Conservation (phyloP, 2,888 invertebrate species). For the Metellina segmentata region DNA sequence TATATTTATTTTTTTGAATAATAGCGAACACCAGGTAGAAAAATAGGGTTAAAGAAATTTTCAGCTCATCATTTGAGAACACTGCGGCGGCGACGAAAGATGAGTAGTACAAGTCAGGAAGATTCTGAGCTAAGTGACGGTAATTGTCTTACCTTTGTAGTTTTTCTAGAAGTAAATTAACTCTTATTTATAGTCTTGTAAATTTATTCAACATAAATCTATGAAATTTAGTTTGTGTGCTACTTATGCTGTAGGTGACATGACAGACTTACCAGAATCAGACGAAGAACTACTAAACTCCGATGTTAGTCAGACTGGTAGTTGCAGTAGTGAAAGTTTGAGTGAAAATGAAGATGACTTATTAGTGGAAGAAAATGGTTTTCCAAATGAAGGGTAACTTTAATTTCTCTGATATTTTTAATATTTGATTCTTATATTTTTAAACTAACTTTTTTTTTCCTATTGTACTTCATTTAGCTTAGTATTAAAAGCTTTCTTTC, state of each 20-base stretch:
- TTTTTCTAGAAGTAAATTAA: no score
- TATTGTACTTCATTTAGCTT: no score
- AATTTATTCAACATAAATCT: background rate
- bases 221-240: background rate
- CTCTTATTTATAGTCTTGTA: background rate
- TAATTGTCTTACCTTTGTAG: background rate
- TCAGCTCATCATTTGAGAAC: constrained; percentile 42
- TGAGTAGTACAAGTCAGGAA: constrained; percentile 74
- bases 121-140: constrained; percentile 77
- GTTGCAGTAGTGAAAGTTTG: constrained; percentile 64
- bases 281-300: constrained; percentile 74
- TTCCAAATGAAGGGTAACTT: constrained; percentile 49
- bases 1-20: background rate
- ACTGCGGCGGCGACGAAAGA: constrained; percentile 69
- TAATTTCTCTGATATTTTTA: background rate
- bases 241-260: constrained; percentile 41
- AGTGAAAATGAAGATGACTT: constrained; percentile 76
- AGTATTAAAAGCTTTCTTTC: no score
- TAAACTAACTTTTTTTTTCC: no score
- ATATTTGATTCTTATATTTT: background rate
- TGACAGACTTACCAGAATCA: constrained; percentile 68
- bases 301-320: constrained; percentile 77
- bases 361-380: constrained; percentile 61
- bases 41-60: constrained; percentile 48
- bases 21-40: constrained; percentile 44